Base-by-base conservation (phyloP, 2,888 invertebrate species). In the Leptinotarsa rubiginosa region DNA sequence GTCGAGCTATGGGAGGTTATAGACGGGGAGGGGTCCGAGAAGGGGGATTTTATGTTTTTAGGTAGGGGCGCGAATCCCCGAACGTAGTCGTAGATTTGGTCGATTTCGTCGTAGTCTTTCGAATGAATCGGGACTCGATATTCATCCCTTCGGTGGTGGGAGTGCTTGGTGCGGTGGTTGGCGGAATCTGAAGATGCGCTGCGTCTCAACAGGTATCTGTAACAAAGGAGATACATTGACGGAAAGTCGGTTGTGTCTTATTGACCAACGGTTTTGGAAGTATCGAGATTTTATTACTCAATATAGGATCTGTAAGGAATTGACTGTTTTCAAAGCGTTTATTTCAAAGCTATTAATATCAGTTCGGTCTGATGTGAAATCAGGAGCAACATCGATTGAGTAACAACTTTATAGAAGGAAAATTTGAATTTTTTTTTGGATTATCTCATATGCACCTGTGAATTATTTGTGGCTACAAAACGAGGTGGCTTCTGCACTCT, bases 41-140 rank as follows among this genome's bases (percentile, higher is more conserved):
- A 93, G 0, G 92, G 92, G 1, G 92, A 91, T 83, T 92, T 91
- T 31, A 93, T 91, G 84, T 92, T 94, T 87, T 96, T 95, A 5
- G 97, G 96, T 47, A 96, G 90, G 1, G 96, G 96, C 69, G 97
- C 97, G 81, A 97, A 94, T 1, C 97, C 97, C 77, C 97, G 91
- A 0, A 98, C 97, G 87, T 97, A 98, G 86, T 97, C 97, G 86
- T 98, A 98, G 80, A 98, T 96, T 88, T 97, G 96, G 89, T 98
- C 97, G 81, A 98, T 97, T 88, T 98, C 97, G 82, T 97, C 96
- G 88, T 97, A 97, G 84, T 97, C 96, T 86, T 96, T 95, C 47
- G 93, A 91, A 77, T 88, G 89, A 20, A 89, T 86, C 1, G 89
- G 89, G 68, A 91, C 90, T 78, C 91, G 90, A 81, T 91, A 92